Evolutionary conservation across 2,113 vertebrate genomes (phyloP).

Genomic region (Corvus hawaiiensis): DNA sequence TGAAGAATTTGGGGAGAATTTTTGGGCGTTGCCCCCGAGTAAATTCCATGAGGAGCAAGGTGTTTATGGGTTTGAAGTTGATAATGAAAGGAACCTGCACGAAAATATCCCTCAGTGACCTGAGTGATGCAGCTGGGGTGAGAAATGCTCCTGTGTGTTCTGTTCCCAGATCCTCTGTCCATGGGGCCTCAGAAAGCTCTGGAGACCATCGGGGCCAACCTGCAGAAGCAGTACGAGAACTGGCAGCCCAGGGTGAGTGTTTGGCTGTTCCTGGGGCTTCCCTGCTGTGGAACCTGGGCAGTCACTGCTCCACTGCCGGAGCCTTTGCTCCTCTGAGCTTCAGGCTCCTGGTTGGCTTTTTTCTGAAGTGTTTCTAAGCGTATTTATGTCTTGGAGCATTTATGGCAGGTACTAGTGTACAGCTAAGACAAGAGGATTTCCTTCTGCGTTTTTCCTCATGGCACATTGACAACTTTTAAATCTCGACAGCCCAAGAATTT

Average conservation of each 20-base stretch:
- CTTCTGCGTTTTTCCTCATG: rapidly evolving
- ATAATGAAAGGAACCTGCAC: neutral
- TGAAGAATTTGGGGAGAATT: neutral
- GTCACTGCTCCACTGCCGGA: neutral
- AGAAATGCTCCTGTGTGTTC: neutral
- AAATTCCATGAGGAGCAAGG: neutral
- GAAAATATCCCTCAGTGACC: rapidly evolving
- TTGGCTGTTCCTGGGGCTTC: constrained; percentile 52
- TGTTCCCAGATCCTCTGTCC: constrained; percentile 88
- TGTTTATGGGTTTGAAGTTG: neutral
- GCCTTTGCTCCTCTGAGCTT: neutral
- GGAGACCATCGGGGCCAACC: constrained; percentile 94
- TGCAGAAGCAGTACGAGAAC: constrained; percentile 99
- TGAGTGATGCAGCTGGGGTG: neutral
- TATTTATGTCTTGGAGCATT: rapidly evolving
- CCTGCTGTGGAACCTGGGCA: neutral
- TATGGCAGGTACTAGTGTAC: rapidly evolving
- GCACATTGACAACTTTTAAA: neutral
- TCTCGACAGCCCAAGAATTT: neutral
- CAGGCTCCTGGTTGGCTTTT: neutral
- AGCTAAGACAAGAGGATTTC: neutral
- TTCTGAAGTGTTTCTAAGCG: neutral
- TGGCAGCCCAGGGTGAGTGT: constrained; percentile 95
- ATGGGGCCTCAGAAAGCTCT: constrained; percentile 99
- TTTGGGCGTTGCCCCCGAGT: neutral